Conservation (phyloP, 2,797 vertebrate species). For the Syngnathus rostellatus region DNA sequence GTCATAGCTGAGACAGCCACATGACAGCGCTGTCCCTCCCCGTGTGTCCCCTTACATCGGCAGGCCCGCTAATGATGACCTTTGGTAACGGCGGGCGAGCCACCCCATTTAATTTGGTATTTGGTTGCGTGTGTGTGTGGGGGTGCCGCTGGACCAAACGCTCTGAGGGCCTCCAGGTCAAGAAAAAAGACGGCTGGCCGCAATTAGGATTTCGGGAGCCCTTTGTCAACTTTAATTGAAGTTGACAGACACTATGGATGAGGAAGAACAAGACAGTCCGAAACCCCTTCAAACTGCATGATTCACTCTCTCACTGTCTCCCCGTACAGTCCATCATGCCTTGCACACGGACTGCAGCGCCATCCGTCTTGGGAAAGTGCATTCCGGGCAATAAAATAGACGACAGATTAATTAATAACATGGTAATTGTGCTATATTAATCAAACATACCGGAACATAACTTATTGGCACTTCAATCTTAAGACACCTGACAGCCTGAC, state of each 20-base stretch:
- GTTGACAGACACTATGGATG: constrained; percentile 61
- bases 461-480: background rate
- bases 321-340: constrained; percentile 22
- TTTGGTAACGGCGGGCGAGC: constrained; percentile 55
- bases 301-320: constrained; percentile 27
- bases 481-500: background rate
- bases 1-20: constrained; percentile 37
- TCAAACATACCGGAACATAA: background rate
- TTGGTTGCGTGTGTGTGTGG: constrained; percentile 31
- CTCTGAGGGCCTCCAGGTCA: constrained; percentile 41
- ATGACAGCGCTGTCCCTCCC: constrained; percentile 53
- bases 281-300: constrained; percentile 54
- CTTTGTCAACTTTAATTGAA: constrained; percentile 66
- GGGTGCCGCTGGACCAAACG: constrained; percentile 51
- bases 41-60: constrained; percentile 44
- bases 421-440: background rate
- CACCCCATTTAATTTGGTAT: constrained; percentile 60
- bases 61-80: constrained; percentile 59
- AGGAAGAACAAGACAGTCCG: constrained; percentile 39
- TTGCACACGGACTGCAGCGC: constrained; percentile 11
- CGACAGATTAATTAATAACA: constrained; percentile 40
- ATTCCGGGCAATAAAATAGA: constrained; percentile 45
- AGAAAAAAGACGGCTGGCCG: constrained; percentile 42
- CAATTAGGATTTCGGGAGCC: constrained; percentile 65
- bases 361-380: constrained; percentile 54